Evolutionary conservation across 2,888 invertebrate genomes (phyloP).

Genomic region (Tetragonula carbonaria): DNA sequence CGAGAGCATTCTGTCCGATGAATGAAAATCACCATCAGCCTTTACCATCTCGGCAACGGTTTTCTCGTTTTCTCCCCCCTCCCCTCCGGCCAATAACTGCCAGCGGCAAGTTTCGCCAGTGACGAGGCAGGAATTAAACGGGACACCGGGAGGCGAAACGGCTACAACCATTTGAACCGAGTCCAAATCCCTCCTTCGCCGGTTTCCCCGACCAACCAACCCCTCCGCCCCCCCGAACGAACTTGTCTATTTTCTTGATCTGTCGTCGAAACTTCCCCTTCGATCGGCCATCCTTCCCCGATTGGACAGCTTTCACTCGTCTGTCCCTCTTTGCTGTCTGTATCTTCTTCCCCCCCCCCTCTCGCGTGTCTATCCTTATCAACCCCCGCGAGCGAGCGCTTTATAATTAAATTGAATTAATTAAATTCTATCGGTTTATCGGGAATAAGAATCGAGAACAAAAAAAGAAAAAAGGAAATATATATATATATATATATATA

Average conservation of each 20-base stretch:
- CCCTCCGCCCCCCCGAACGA: too few species aligned
- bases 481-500: too few species aligned
- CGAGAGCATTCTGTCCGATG: conserved; percentile 33
- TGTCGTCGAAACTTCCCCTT: conserved; percentile 12
- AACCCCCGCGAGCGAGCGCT: background rate
- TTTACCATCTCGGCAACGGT: conserved; percentile 1
- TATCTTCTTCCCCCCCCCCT: background rate
- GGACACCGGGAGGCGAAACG: conserved; percentile 7
- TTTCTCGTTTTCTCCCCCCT: too few species aligned
- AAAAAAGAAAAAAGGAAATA: too few species aligned
- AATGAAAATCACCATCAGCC: conserved; percentile 51
- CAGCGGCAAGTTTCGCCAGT: conserved; percentile 35
- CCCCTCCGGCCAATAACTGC: conserved; percentile 16
- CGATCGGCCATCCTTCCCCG: background rate
- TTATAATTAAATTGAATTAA: background rate
- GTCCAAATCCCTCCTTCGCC: conserved; percentile 39
- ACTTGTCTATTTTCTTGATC: conserved; percentile 30
- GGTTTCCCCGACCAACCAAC: background rate
- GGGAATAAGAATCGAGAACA: background rate
- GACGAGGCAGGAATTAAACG: conserved; percentile 54
- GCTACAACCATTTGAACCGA: conserved; percentile 46
- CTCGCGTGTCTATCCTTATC: background rate
- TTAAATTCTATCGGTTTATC: background rate
- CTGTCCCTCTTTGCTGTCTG: background rate
- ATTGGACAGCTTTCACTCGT: background rate